Evolutionary conservation across 2,797 vertebrate genomes (phyloP).

Genomic region (Poecilia wingei): DNA sequence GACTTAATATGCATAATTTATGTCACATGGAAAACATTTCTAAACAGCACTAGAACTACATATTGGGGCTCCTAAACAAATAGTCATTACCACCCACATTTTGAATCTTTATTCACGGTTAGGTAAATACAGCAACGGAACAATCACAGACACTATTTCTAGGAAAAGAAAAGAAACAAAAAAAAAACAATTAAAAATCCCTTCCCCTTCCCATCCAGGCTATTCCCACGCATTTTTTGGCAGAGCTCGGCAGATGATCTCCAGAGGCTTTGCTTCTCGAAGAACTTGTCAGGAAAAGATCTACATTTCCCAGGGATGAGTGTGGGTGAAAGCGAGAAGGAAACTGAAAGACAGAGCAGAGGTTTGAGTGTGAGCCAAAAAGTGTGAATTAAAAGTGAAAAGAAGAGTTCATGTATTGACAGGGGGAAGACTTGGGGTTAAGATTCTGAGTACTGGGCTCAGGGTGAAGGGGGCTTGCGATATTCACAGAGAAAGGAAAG

Average conservation of each 20-base stretch:
- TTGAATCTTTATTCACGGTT: constrained; percentile 63
- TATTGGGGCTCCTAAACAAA: constrained; percentile 46
- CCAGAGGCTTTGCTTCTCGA: constrained; percentile 95
- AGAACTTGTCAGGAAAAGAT: constrained; percentile 98
- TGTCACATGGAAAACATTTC: constrained; percentile 68
- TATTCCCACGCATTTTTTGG: constrained; percentile 99
- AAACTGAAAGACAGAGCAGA: constrained; percentile 75
- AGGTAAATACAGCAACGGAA: constrained; percentile 79
- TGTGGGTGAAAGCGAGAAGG: constrained; percentile 82
- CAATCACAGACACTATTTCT: constrained; percentile 83
- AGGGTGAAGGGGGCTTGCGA: constrained; percentile 69
- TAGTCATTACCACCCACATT: constrained; percentile 70
- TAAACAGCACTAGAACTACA: constrained; percentile 48
- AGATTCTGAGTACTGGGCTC: constrained; percentile 74
- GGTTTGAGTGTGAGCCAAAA: constrained; percentile 74
- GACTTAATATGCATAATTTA: constrained; percentile 73
- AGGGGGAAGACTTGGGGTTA: constrained; percentile 73
- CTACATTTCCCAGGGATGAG: constrained; percentile 94
- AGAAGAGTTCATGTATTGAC: constrained; percentile 77
- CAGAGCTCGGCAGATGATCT: constrained; percentile 92
- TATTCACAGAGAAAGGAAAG: constrained; percentile 71
- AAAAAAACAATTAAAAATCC: constrained; percentile 87
- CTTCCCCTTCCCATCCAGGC: constrained; percentile 90
- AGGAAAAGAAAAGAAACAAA: constrained; percentile 71
- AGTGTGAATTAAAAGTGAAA: constrained; percentile 75